Percentiles rank a stretch among this genome's conserved stretches.
These are phyloP conservation scores for Sitta carolinensis DNA, from an alignment of 2,797 vertebrate species.

Conservation along the genomic window DNA sequence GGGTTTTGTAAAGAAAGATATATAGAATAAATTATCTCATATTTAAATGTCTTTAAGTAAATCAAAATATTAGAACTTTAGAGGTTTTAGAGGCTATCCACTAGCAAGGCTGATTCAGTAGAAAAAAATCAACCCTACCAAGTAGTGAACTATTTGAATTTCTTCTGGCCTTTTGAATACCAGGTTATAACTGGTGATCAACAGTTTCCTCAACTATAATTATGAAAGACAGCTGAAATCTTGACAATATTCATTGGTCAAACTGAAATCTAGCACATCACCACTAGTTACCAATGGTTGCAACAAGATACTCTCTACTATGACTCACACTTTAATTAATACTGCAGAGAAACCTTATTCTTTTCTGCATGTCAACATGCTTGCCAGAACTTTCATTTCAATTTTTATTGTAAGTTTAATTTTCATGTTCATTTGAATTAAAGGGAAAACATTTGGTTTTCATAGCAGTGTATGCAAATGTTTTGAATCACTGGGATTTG, in stretches of 20 bases:
- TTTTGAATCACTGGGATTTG: slow-evolving; percentile 56
- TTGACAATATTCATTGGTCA: neutral
- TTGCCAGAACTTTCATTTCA: neutral
- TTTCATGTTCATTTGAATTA: slow-evolving; percentile 41
- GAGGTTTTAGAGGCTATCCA: neutral
- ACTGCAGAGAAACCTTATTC: neutral
- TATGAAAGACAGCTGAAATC: neutral
- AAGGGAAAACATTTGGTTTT: slow-evolving; percentile 52
- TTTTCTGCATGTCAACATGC: slow-evolving; percentile 9
- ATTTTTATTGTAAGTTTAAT: slow-evolving; percentile 49
- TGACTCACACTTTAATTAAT: neutral
- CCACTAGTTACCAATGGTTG: neutral
- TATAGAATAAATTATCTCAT: neutral
- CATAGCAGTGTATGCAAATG: slow-evolving; percentile 48
- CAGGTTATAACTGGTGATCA: neutral
- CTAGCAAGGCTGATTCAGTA: neutral
- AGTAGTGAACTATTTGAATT: neutral
- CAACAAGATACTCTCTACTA: neutral
- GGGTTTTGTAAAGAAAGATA: neutral
- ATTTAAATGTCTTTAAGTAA: neutral
- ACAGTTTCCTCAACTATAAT: neutral
- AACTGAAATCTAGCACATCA: neutral
- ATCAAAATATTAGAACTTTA: neutral
- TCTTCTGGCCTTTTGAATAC: neutral
- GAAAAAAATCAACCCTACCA: neutral